phyloP scores from a whole-genome alignment of 1,140 invertebrate genomes.

The Antheraea pernyi region DNA sequence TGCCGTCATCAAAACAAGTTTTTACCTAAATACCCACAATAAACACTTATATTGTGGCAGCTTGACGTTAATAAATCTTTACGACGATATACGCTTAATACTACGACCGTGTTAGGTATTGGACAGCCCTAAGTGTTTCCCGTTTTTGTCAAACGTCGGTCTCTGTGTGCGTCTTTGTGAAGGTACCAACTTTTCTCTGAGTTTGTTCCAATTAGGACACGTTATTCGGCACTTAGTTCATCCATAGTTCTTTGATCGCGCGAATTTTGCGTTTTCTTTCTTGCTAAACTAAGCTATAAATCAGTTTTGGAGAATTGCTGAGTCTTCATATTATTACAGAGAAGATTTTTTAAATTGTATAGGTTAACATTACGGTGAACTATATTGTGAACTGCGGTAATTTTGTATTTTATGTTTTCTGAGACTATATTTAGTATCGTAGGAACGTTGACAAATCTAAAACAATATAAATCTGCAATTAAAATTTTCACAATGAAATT shows the following conservation, averaged over 20 bases:
- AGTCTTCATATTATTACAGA: background rate
- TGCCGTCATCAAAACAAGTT: too few species aligned
- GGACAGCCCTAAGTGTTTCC: background rate
- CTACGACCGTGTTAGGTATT: background rate
- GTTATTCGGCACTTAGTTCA: conserved; percentile 35
- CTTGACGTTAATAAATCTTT: too few species aligned
- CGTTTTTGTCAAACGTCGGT: conserved; percentile 12
- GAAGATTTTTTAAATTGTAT: background rate
- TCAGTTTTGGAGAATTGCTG: background rate
- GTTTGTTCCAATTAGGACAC: conserved; percentile 50
- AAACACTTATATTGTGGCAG: too few species aligned
- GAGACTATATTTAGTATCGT: too few species aligned
- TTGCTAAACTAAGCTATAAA: background rate
- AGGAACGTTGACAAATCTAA: too few species aligned
- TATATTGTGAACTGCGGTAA: too few species aligned
- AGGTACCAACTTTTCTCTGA: conserved; percentile 17
- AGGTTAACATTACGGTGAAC: background rate
- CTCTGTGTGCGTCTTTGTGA: conserved; percentile 29
- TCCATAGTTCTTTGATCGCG: conserved; percentile 26
- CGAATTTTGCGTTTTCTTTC: conserved; percentile 16
- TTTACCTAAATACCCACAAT: too few species aligned
- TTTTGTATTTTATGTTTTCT: too few species aligned
- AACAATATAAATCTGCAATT: too few species aligned
- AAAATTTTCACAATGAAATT: too few species aligned
- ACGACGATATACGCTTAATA: too few species aligned